phyloP scores from a whole-genome alignment of 2,888 invertebrate species.

The Trimorus sp. region DNA sequence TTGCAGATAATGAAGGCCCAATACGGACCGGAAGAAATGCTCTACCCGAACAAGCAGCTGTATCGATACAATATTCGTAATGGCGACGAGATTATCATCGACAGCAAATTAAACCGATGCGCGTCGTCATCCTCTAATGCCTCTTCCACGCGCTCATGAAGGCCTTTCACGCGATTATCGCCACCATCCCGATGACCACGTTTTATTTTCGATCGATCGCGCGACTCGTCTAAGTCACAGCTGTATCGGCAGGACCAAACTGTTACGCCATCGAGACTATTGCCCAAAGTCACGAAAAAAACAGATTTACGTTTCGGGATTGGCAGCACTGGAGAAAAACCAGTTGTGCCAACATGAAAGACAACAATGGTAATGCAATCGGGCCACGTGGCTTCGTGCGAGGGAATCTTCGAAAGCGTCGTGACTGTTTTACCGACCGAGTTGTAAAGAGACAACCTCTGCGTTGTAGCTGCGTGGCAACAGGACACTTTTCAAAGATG shows the following conservation, averaged over 20 bases:
- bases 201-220: conserved; percentile 36
- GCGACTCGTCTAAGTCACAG: conserved; percentile 29
- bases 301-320: no score
- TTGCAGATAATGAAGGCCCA: conserved; percentile 81
- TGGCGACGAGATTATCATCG: conserved; percentile 95
- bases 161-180: conserved; percentile 54
- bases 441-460: conserved; percentile 1
- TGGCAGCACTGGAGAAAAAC: no score
- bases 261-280: conserved; percentile 4
- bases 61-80: conserved; percentile 95
- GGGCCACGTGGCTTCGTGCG: no score
- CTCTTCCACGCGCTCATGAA: conserved; percentile 78
- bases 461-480: neutral
- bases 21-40: conserved; percentile 93
- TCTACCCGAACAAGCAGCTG: conserved; percentile 92
- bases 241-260: conserved; percentile 19
- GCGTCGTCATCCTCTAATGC: conserved; percentile 75
- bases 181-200: conserved; percentile 22
- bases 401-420: no score
- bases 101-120: conserved; percentile 87
- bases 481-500: neutral
- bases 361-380: no score
- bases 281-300: no score
- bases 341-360: no score
- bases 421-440: conserved; percentile 13